phyloP scores from a whole-genome alignment of 2,797 vertebrate species.

The Macropus fuliginosus region DNA sequence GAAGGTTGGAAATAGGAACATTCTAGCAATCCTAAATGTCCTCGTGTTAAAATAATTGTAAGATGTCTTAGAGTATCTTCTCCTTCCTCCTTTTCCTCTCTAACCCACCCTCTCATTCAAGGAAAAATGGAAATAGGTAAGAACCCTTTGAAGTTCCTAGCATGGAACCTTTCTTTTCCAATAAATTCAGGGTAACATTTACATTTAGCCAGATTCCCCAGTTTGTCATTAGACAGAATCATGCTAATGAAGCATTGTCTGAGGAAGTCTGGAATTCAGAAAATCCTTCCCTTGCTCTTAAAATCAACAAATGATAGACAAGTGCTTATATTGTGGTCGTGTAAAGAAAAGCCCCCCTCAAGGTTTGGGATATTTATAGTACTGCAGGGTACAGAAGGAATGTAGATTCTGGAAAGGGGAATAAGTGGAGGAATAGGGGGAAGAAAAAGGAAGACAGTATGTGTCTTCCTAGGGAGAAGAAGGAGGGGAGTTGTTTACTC shows the following conservation, averaged over 20 bases:
- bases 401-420: conserved; percentile 56
- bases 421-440: not conserved
- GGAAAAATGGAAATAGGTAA: not conserved
- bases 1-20: conserved; percentile 27
- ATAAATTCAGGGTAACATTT: not conserved
- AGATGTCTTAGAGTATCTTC: not conserved
- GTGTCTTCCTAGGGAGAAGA: not conserved
- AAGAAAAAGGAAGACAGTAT: not conserved
- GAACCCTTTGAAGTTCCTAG: not conserved
- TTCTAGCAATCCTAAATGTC: conserved; percentile 43
- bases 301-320: conserved; percentile 69
- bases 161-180: conserved; percentile 19
- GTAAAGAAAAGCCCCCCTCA: conserved; percentile 66
- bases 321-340: conserved; percentile 62
- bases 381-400: conserved; percentile 67
- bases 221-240: conserved; percentile 44
- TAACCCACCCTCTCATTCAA: not conserved
- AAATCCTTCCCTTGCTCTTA: conserved; percentile 61
- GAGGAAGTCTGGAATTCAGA: conserved; percentile 70
- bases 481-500: conserved; percentile 50
- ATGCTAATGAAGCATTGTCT: not conserved
- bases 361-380: conserved; percentile 55
- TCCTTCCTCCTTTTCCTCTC: conserved; percentile 22
- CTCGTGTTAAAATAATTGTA: conserved; percentile 46
- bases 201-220: conserved; percentile 47